Percentiles rank a stretch among this genome's conserved stretches.
These are phyloP conservation scores for Polyommatus iphigenia DNA, from an alignment of 2,888 invertebrate genomes.

Conservation along the genomic window DNA sequence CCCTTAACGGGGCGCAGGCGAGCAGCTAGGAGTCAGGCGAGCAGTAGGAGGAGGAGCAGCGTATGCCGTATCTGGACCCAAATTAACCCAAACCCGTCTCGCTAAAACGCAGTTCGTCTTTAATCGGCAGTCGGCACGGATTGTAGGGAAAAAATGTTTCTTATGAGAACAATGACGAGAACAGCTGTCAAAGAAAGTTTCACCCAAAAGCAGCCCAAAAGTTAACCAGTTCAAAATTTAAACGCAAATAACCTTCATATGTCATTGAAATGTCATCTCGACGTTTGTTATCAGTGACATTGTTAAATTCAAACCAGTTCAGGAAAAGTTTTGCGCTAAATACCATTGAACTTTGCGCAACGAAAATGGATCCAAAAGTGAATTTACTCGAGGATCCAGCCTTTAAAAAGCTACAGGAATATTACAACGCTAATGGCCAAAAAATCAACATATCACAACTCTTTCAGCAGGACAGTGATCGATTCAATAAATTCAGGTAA, in stretches of 20 bases:
- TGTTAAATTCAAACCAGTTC: conserved; percentile 49
- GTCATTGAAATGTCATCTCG: conserved; percentile 75
- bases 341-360: conserved; percentile 49
- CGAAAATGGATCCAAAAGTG: conserved; percentile 70
- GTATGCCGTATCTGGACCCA: too few relatives aligned
- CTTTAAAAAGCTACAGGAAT: conserved; percentile 88
- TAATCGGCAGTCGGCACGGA: too few relatives aligned
- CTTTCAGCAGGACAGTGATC: conserved; percentile 88
- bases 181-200: neutral
- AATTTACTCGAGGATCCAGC: conserved; percentile 81
- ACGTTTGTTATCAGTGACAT: conserved; percentile 63
- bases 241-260: conserved; percentile 71
- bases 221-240: conserved; percentile 44
- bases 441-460: conserved; percentile 90
- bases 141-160: too few relatives aligned
- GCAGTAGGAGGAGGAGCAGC: too few relatives aligned
- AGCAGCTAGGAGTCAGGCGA: too few relatives aligned
- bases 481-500: conserved; percentile 95
- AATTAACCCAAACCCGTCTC: too few relatives aligned
- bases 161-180: too few relatives aligned
- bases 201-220: neutral
- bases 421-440: conserved; percentile 85
- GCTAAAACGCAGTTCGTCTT: too few relatives aligned
- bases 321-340: conserved; percentile 46
- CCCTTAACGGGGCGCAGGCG: too few relatives aligned